Conservation (phyloP, 2,797 vertebrate genomes). For the Dallia pectoralis region DNA sequence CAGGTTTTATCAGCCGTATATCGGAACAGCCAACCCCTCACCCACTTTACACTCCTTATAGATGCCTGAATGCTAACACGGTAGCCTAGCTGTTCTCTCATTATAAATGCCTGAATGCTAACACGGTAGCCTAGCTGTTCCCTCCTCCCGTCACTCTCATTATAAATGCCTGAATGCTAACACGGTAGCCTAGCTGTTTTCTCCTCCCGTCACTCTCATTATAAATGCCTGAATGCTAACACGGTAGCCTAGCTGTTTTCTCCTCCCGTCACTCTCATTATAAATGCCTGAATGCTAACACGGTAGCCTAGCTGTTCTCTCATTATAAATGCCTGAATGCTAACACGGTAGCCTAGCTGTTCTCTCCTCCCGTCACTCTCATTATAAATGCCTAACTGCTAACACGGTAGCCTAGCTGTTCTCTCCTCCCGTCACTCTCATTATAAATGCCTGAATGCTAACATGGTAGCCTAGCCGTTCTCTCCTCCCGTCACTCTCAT, state of each 20-base stretch:
- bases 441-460: background rate
- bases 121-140: background rate
- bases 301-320: background rate
- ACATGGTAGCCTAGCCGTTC: background rate
- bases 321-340: background rate
- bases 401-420: background rate
- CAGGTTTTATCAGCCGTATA: background rate
- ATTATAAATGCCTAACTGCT: background rate
- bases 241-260: background rate
- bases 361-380: background rate
- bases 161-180: background rate
- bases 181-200: background rate
- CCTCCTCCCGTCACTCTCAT: background rate
- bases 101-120: background rate
- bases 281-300: background rate
- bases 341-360: background rate
- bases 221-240: background rate
- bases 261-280: background rate
- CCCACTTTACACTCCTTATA: background rate
- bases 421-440: background rate
- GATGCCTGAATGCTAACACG: background rate
- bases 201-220: background rate
- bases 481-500: background rate
- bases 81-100: background rate
- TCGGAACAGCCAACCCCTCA: background rate